Evolutionary conservation across 2,888 invertebrate species (phyloP).

Genomic region (Pollenia amentaria): DNA sequence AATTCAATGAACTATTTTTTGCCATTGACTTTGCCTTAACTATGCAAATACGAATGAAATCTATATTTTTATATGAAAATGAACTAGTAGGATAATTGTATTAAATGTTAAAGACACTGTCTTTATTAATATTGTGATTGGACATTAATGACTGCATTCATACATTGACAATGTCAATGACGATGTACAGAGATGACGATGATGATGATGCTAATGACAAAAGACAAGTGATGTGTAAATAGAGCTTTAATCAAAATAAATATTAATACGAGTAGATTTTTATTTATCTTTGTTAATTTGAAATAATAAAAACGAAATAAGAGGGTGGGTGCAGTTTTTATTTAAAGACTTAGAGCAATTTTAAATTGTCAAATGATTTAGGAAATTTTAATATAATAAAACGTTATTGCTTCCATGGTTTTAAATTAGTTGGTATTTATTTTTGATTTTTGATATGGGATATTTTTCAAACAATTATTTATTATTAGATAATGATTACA

Average conservation of each 20-base stretch:
- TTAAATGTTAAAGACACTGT: conserved; percentile 23
- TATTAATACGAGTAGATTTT: background rate
- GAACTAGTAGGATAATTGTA: conserved; percentile 39
- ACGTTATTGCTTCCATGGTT: too few species aligned
- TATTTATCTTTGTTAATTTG: conserved; percentile 13
- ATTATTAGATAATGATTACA: too few species aligned
- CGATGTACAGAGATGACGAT: background rate
- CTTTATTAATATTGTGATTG: conserved; percentile 36
- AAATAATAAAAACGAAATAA: background rate
- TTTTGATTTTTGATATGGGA: too few species aligned
- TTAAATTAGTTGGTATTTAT: too few species aligned
- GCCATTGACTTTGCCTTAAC: conserved; percentile 22
- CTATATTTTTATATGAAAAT: conserved; percentile 8
- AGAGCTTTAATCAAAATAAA: conserved; percentile 57
- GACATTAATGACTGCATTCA: conserved; percentile 23
- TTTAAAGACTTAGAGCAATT: too few species aligned
- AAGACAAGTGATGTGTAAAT: conserved; percentile 57
- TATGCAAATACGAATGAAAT: conserved; percentile 10
- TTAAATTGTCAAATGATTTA: too few species aligned
- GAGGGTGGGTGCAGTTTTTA: too few species aligned
- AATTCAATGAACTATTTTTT: background rate
- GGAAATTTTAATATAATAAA: too few species aligned
- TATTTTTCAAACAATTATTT: too few species aligned
- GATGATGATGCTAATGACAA: conserved; percentile 26
- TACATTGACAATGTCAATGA: background rate